Base-by-base conservation (phyloP, 1,140 invertebrate species). In the Oryzaephilus surinamensis region DNA sequence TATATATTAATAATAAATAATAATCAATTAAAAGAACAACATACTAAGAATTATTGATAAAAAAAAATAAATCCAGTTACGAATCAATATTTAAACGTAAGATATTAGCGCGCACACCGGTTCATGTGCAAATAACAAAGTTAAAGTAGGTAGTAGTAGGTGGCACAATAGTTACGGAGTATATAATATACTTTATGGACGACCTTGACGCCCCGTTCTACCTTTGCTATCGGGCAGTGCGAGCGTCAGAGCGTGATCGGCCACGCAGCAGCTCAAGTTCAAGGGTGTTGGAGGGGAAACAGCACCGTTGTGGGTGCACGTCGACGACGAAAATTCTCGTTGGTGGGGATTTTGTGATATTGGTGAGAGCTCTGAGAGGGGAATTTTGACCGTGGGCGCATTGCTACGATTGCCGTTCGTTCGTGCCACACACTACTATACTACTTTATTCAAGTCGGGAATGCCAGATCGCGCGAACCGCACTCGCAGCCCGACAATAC, bases 241-340 rank as follows among this genome's bases (percentile, higher is more conserved):
- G 17, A 21, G 20, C 46, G 36, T 29, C 40, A 28, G 38, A 26
- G 24, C 35, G 30, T 32, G 61, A 59, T 60, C 54, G 52, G 33
- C 42, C 57, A 59, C 62, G 64, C 61, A 57, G 57, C 66, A 62
- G 64, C 65, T 71, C 76, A 80, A 79, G 76, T 80, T 79, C 76
- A 79, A 79, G 77, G 75, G 55, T 54, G 55, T 50, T 46, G 51
- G 52, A 52, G 58, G 54, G 66, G 55, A 53, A 52, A 43, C 17
- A 31, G 28, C 31, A 28, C n/a, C 15, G 32, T 33, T 26, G 38
- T 38, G 35, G 51, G 30, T 31, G 43, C 59, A 61, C 68, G 69
- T 58, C 64, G 64, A 62, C 63, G 64, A 6, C 20, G 20, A n/a
- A n/a, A n/a, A n/a, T n/a, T n/a, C n/a, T n/a, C n/a, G n/a, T n/a